Evolutionary conservation across 2,888 invertebrate genomes (phyloP).

Genomic region (Acanthoscelides obtectus): DNA sequence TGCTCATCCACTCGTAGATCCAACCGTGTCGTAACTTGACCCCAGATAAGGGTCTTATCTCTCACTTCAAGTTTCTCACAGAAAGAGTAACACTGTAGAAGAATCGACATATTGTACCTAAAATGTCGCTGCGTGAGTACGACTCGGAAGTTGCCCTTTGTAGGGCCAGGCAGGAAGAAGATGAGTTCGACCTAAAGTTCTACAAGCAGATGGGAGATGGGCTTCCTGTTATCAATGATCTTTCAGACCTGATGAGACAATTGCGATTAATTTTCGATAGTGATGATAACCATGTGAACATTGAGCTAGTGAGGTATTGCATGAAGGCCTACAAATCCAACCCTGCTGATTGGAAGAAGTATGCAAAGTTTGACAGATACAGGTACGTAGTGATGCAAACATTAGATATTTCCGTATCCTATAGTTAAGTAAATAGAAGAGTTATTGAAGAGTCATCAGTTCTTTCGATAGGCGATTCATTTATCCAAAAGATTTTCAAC

Average conservation of each 20-base stretch:
- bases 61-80: not conserved
- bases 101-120: not conserved
- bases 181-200: conserved; percentile 29
- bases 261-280: conserved; percentile 72
- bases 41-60: not conserved
- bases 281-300: conserved; percentile 68
- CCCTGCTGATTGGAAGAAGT: conserved; percentile 88
- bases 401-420: no score
- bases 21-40: not conserved
- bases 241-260: conserved; percentile 62
- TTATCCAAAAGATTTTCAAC: no score
- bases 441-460: no score
- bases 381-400: conserved; percentile 65
- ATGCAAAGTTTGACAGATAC: conserved; percentile 89
- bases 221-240: conserved; percentile 43
- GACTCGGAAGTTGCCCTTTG: conserved; percentile 12
- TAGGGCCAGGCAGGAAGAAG: conserved; percentile 14
- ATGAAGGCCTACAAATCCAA: conserved; percentile 81
- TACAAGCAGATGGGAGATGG: conserved; percentile 32
- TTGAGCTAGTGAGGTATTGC: conserved; percentile 83
- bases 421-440: no score
- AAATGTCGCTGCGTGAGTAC: conserved; percentile 19
- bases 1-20: not conserved
- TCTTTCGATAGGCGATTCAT: no score
- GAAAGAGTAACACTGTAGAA: not conserved